A percentile compares a stretch with the other conserved stretches of the same genome.
phyloP scores from a whole-genome alignment of 2,113 vertebrate genomes.

The Poecilia latipinna region DNA sequence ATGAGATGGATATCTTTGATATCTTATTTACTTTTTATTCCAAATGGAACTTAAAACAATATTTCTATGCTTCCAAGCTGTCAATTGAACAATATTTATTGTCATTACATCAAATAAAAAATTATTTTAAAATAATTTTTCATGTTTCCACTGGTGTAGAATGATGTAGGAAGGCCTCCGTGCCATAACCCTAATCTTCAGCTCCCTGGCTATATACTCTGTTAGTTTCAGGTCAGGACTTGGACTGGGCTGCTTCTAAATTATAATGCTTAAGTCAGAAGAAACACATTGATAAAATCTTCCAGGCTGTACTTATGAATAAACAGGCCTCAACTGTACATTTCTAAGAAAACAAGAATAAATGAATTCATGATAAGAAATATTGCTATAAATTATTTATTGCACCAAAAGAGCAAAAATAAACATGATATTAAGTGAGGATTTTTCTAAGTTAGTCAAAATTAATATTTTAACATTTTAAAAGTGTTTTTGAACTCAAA shows the following conservation, averaged over 20 bases:
- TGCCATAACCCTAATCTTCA: background rate
- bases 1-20: too few species aligned
- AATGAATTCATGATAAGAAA: too few species aligned
- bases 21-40: background rate
- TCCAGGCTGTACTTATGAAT: background rate
- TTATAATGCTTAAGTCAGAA: background rate
- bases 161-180: background rate
- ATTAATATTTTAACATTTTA: background rate
- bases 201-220: background rate
- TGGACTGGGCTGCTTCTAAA: background rate
- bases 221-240: background rate
- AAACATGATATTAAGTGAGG: background rate
- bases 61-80: background rate
- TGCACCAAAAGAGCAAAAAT: background rate
- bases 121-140: background rate
- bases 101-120: background rate
- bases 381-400: too few species aligned
- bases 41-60: background rate
- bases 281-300: background rate
- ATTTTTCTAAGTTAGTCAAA: background rate
- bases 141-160: background rate
- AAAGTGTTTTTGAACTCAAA: background rate
- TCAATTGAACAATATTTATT: background rate
- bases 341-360: too few species aligned
- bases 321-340: too few species aligned